Conservation (phyloP, 2,888 invertebrate species). For the Ectemnius cavifrons region DNA sequence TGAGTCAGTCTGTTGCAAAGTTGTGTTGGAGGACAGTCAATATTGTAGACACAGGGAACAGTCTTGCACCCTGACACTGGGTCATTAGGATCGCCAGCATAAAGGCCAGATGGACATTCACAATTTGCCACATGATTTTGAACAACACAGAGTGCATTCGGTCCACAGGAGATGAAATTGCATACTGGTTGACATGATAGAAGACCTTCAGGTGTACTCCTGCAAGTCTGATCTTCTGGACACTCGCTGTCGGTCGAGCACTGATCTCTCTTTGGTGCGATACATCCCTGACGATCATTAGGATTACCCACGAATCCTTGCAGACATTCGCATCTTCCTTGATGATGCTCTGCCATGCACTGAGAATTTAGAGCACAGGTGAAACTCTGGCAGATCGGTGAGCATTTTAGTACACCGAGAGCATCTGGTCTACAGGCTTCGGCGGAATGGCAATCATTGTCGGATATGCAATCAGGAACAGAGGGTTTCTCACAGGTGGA, state of each 20-base stretch:
- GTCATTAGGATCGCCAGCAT: slow-evolving; percentile 91
- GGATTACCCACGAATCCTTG: slow-evolving; percentile 93
- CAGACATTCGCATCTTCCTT: slow-evolving; percentile 90
- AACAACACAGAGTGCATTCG: slow-evolving; percentile 91
- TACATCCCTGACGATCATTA: slow-evolving; percentile 93
- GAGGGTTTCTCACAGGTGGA: slow-evolving; percentile 92
- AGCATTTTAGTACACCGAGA: slow-evolving; percentile 90
- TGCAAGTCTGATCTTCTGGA: slow-evolving; percentile 89
- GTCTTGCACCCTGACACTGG: slow-evolving; percentile 85
- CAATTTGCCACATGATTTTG: slow-evolving; percentile 94
- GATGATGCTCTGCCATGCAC: slow-evolving; percentile 86
- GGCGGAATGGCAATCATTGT: slow-evolving; percentile 85
- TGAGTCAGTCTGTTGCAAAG: slow-evolving; percentile 91
- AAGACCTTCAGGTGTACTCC: slow-evolving; percentile 80
- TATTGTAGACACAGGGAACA: slow-evolving; percentile 92
- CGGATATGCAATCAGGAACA: slow-evolving; percentile 87
- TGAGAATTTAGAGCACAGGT: slow-evolving; percentile 91
- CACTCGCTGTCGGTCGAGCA: slow-evolving; percentile 91
- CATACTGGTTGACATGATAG: slow-evolving; percentile 89
- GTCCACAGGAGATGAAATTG: slow-evolving; percentile 88
- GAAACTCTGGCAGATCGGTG: slow-evolving; percentile 87
- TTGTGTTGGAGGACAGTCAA: slow-evolving; percentile 89
- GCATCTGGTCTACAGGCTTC: slow-evolving; percentile 91
- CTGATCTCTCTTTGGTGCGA: slow-evolving; percentile 84
- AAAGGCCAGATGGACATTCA: slow-evolving; percentile 92